phyloP scores from a whole-genome alignment of 2,113 vertebrate species.

The Thunnus maccoyii region DNA sequence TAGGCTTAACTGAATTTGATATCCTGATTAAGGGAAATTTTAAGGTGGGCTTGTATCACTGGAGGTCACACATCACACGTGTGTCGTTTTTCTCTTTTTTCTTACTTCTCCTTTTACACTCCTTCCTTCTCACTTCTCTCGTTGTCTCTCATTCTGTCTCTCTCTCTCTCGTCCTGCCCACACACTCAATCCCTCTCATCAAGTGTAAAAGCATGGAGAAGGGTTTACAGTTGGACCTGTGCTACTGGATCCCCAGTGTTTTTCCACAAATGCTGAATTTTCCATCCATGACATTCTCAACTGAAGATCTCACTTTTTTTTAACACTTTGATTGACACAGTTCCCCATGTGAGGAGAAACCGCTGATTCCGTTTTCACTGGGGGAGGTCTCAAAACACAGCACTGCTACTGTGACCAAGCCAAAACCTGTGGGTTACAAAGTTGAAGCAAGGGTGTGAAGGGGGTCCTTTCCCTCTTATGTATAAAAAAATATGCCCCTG shows the following conservation, averaged over 20 bases:
- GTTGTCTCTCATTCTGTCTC: background rate
- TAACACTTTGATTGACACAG: conserved; percentile 43
- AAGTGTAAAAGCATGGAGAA: conserved; percentile 1
- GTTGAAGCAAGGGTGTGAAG: background rate
- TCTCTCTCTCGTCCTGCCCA: no score
- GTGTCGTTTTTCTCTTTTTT: background rate
- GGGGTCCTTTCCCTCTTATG: background rate
- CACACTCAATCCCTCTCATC: background rate
- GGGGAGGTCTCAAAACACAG: conserved; percentile 15
- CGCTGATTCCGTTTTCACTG: conserved; percentile 29
- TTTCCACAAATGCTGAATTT: conserved; percentile 40
- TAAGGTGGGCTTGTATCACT: background rate
- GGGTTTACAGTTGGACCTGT: conserved; percentile 7
- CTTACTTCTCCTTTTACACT: background rate
- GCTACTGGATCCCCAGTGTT: background rate
- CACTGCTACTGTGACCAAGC: background rate
- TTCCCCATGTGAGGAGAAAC: conserved; percentile 38
- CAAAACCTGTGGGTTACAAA: conserved; percentile 5
- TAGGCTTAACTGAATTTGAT: background rate
- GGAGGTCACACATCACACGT: background rate
- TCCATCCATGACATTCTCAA: conserved; percentile 1
- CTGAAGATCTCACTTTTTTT: background rate
- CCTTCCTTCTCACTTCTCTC: background rate
- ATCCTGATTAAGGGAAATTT: conserved; percentile 10
- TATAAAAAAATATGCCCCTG: conserved; percentile 3